These are phyloP conservation scores for Sigmodon hispidus DNA, from an alignment of 2,113 vertebrate species.

Conservation along the genomic window DNA sequence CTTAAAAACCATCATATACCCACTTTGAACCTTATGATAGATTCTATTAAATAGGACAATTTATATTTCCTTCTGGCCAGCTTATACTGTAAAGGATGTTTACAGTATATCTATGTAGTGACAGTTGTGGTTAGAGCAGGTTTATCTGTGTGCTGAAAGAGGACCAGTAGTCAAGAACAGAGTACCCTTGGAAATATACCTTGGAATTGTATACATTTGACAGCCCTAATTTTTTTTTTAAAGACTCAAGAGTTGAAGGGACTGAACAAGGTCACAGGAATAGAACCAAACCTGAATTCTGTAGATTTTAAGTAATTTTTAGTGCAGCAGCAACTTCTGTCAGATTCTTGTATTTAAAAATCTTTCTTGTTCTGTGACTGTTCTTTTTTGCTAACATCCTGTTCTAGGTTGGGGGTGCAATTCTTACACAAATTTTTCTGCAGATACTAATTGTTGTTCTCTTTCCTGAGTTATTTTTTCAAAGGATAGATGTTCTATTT, in stretches of 20 bases:
- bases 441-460: not conserved
- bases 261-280: not conserved
- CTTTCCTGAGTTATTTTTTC: not conserved
- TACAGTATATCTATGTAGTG: no score
- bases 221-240: not conserved
- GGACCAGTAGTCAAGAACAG: not conserved
- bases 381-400: conserved; percentile 26
- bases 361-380: not conserved
- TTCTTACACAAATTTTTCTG: conserved; percentile 22
- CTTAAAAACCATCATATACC: not conserved
- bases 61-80: not conserved
- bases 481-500: not conserved
- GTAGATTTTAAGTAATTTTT: not conserved
- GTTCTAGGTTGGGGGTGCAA: not conserved
- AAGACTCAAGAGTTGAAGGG: not conserved
- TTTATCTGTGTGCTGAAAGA: not conserved
- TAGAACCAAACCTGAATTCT: not conserved
- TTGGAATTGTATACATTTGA: not conserved
- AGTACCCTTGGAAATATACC: not conserved
- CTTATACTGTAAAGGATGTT: not conserved
- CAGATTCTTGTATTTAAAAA: not conserved
- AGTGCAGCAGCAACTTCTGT: not conserved
- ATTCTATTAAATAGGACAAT: not conserved
- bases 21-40: not conserved
- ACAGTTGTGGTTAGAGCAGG: not conserved